phyloP scores from a whole-genome alignment of 2,888 invertebrate genomes.

The Oxytorus armatus region DNA sequence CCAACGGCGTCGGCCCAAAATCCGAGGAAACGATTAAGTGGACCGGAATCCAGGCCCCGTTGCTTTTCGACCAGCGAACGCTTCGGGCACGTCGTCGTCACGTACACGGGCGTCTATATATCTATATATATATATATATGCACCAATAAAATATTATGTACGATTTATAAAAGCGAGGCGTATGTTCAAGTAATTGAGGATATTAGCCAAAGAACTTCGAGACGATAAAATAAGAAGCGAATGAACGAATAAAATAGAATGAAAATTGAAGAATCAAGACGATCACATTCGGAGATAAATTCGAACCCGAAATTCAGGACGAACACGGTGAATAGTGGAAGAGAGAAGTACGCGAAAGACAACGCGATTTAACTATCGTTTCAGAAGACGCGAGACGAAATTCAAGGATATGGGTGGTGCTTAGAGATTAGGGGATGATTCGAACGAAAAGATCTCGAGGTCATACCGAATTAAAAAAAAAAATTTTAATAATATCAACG shows the following conservation, averaged over 20 bases:
- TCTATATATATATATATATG: background rate
- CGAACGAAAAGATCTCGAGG: too few species aligned
- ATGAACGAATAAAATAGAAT: background rate
- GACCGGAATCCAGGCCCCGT: conserved; percentile 81
- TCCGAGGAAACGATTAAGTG: conserved; percentile 79
- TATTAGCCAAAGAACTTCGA: conserved; percentile 14
- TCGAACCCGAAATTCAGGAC: background rate
- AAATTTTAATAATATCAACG: too few species aligned
- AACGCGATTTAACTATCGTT: too few species aligned
- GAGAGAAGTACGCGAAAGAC: too few species aligned
- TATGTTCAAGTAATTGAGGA: conserved; percentile 53
- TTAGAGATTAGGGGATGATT: too few species aligned
- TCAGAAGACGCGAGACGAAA: too few species aligned
- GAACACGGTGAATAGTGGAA: too few species aligned
- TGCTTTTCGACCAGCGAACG: conserved; percentile 73
- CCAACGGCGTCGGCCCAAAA: conserved; percentile 68
- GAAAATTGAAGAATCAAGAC: background rate
- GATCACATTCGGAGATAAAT: background rate
- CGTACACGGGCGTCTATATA: conserved; percentile 9
- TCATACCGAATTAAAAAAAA: too few species aligned
- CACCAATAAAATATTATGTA: conserved; percentile 20
- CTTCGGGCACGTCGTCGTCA: conserved; percentile 59
- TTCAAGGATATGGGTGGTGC: too few species aligned
- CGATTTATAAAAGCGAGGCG: conserved; percentile 40
- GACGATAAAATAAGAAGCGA: conserved; percentile 2